Conservation (phyloP, 2,113 vertebrate species). For the Sciurus niger region DNA sequence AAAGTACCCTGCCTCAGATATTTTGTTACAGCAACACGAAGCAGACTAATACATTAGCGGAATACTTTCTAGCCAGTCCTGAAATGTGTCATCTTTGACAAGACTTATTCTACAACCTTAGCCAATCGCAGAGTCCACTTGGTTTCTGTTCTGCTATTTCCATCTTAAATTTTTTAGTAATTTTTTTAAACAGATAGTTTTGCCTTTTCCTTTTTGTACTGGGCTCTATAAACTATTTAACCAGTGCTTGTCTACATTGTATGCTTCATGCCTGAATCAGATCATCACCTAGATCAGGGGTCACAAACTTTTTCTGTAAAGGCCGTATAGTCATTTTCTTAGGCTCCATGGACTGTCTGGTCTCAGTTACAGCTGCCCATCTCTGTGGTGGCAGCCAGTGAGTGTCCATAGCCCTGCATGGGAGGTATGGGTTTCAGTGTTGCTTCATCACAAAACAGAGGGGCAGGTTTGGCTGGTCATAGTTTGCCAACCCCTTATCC, state of each 20-base stretch:
- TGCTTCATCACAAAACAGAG: neutral
- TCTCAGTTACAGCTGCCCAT: neutral
- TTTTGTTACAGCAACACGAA: neutral
- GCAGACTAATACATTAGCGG: neutral
- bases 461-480: neutral
- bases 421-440: neutral
- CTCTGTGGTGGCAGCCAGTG: neutral
- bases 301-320: neutral
- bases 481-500: neutral
- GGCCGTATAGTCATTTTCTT: neutral
- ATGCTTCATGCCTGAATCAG: neutral
- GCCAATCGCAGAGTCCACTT: neutral
- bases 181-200: neutral
- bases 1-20: neutral
- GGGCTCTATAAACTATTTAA: neutral
- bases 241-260: neutral
- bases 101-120: neutral
- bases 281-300: neutral
- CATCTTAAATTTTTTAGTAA: neutral
- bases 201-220: neutral
- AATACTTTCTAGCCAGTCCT: neutral
- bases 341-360: neutral
- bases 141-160: neutral
- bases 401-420: rapidly evolving
- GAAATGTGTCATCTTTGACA: neutral